Evolutionary conservation across 2,113 vertebrate genomes (phyloP).

Genomic region (Piprites chloris): DNA sequence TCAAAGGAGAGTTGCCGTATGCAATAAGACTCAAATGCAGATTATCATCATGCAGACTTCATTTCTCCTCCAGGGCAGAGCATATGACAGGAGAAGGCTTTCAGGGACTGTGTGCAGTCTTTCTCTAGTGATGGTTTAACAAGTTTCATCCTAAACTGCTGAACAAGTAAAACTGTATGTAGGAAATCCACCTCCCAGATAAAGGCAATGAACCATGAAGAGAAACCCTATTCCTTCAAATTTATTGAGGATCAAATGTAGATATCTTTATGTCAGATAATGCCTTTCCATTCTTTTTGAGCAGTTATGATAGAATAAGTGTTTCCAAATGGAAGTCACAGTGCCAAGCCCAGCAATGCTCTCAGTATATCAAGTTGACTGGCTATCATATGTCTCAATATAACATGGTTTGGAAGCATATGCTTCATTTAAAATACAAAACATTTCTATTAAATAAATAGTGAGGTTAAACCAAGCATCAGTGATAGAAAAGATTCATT

Average conservation of each 20-base stretch:
- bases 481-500: neutral
- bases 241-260: slow-evolving; percentile 36
- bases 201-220: slow-evolving; percentile 4
- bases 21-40: neutral
- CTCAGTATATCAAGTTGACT: neutral
- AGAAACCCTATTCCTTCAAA: slow-evolving; percentile 27
- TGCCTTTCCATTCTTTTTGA: neutral
- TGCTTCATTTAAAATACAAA: neutral
- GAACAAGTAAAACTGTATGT: neutral
- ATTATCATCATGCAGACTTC: neutral
- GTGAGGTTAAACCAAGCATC: neutral
- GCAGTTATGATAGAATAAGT: neutral
- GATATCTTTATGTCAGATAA: slow-evolving; percentile 18
- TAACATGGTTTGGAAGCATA: neutral
- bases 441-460: neutral
- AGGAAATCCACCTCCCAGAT: neutral
- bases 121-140: neutral
- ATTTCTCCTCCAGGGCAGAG: neutral
- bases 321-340: neutral
- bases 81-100: neutral
- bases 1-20: neutral
- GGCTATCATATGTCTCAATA: neutral
- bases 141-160: neutral
- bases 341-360: neutral
- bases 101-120: neutral